Evolutionary conservation across 2,797 vertebrate species (phyloP).

Genomic region (Toxotes lorentzi): DNA sequence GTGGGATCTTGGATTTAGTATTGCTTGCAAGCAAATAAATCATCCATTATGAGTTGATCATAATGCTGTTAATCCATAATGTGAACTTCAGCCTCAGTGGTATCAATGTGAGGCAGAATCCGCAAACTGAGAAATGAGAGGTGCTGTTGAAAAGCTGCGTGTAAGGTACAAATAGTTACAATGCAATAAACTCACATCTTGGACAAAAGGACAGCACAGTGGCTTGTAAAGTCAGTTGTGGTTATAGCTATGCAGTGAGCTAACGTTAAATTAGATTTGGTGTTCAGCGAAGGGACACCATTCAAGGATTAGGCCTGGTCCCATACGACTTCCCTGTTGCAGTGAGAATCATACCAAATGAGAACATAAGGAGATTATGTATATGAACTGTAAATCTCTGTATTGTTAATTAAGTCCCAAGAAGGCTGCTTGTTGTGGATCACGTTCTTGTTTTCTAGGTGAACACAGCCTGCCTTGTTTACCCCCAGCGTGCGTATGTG

Average conservation of each 20-base stretch:
- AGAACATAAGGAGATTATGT: slow-evolving; percentile 72
- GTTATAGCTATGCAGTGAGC: background rate
- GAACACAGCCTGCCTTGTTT: slow-evolving; percentile 68
- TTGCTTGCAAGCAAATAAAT: slow-evolving; percentile 7
- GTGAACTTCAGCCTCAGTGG: background rate
- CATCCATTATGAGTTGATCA: background rate
- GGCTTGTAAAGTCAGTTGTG: slow-evolving; percentile 3
- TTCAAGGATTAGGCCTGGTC: slow-evolving; percentile 18
- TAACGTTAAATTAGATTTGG: background rate
- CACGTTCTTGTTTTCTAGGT: slow-evolving; percentile 43
- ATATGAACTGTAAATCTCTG: slow-evolving; percentile 56
- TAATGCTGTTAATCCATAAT: background rate
- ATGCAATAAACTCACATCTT: background rate
- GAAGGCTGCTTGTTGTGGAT: slow-evolving; percentile 44
- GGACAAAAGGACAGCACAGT: background rate
- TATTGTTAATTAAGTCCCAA: slow-evolving; percentile 36
- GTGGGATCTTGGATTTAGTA: background rate
- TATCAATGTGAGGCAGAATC: background rate
- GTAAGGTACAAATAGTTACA: background rate
- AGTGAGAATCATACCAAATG: slow-evolving; percentile 25
- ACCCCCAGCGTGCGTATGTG: slow-evolving; percentile 2
- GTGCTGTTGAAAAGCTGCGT: background rate
- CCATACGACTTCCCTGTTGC: background rate
- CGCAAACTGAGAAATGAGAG: background rate
- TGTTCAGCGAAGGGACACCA: background rate